Evolutionary conservation across 2,888 invertebrate species (phyloP).

Genomic region (Heliconius ethilla): DNA sequence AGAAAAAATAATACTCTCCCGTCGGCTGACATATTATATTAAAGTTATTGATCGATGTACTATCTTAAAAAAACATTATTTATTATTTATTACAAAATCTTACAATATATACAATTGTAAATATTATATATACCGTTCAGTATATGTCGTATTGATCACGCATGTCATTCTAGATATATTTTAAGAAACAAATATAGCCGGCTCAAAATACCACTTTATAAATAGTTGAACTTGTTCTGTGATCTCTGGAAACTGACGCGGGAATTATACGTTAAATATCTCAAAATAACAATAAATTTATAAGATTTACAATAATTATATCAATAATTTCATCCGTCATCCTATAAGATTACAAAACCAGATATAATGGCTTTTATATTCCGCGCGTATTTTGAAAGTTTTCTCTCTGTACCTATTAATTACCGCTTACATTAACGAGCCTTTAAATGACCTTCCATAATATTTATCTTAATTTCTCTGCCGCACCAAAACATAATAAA

Average conservation of each 20-base stretch:
- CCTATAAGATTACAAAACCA: too few relatives aligned
- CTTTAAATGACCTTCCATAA: not conserved
- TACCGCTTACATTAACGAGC: not conserved
- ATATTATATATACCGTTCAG: constrained; percentile 28
- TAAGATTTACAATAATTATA: not conserved
- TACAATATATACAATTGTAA: constrained; percentile 17
- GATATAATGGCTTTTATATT: not conserved
- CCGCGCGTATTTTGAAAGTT: not conserved
- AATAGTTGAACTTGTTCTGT: constrained; percentile 50
- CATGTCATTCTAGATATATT: constrained; percentile 40
- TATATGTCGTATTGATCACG: constrained; percentile 39
- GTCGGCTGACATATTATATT: too few relatives aligned
- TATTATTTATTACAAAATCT: not conserved
- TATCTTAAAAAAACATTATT: not conserved
- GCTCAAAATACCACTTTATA: constrained; percentile 49
- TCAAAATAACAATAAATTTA: not conserved
- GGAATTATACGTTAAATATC: constrained; percentile 33
- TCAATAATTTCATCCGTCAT: too few relatives aligned
- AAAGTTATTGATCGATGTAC: too few relatives aligned
- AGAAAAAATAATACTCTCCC: too few relatives aligned
- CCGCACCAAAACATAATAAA: not conserved
- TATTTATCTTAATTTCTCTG: not conserved
- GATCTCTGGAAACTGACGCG: constrained; percentile 39
- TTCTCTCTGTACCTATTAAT: not conserved
- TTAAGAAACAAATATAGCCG: constrained; percentile 48